These are phyloP conservation scores for Sporophila hypoxantha DNA, from an alignment of 2,113 vertebrate genomes.

Conservation along the genomic window DNA sequence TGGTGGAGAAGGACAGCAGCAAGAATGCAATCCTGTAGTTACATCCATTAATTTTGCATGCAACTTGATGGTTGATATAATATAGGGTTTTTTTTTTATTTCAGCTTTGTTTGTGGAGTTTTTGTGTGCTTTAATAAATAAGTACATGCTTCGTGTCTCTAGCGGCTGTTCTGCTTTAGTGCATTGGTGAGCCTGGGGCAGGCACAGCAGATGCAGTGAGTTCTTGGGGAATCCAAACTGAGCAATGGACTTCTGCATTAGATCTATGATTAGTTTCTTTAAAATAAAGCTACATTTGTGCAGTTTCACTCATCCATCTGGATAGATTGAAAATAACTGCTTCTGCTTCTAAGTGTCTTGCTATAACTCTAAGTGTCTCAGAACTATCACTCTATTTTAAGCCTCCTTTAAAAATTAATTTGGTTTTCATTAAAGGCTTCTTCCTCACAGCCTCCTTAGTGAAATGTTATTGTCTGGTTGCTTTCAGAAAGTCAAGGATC, in stretches of 20 bases:
- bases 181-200: neutral
- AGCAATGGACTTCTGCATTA: neutral
- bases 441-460: neutral
- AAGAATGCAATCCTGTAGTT: neutral
- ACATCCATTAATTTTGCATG: neutral
- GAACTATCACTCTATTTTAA: neutral
- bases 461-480: neutral
- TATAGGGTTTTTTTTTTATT: neutral
- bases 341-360: neutral
- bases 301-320: neutral
- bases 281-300: neutral
- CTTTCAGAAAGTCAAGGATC: neutral
- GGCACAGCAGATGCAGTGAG: neutral
- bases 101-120: accelerated
- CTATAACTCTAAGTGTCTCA: neutral
- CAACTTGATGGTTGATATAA: neutral
- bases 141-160: neutral
- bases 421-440: neutral
- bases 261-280: neutral
- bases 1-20: neutral
- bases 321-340: neutral
- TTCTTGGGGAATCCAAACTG: accelerated
- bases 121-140: neutral
- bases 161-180: neutral
- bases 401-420: neutral